Percentiles rank a stretch among this genome's conserved stretches.
phyloP scores from a whole-genome alignment of 2,113 vertebrate genomes.

The Struthidea cinerea region DNA sequence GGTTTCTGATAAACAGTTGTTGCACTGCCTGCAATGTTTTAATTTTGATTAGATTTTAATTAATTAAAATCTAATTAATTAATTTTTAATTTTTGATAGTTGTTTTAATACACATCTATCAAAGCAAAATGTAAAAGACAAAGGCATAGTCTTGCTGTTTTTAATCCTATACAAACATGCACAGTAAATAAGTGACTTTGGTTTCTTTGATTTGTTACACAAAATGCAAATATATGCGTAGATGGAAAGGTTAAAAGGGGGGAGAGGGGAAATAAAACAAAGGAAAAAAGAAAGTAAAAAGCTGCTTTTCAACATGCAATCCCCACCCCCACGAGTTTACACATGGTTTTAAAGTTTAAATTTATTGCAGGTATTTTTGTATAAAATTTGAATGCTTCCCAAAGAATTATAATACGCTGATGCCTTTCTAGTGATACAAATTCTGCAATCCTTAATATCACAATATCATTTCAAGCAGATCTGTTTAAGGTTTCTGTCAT shows the following conservation, averaged over 20 bases:
- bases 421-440: background rate
- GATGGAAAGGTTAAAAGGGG: background rate
- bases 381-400: background rate
- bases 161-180: background rate
- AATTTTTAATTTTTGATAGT: too few species aligned
- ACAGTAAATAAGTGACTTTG: background rate
- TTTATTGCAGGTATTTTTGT: background rate
- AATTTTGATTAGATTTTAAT: too few species aligned
- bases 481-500: background rate
- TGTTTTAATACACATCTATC: background rate
- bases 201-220: background rate
- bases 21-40: background rate
- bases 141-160: background rate
- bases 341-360: background rate
- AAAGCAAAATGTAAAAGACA: background rate
- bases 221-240: background rate
- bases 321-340: background rate
- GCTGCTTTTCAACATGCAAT: background rate
- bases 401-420: background rate
- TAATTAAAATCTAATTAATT: too few species aligned
- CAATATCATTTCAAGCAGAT: background rate
- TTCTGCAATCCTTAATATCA: background rate
- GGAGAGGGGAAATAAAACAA: rapidly evolving
- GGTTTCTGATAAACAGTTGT: background rate
- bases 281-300: background rate